Evolutionary conservation across 2,113 vertebrate species (phyloP).

Genomic region (Apistogramma diplotaenia): DNA sequence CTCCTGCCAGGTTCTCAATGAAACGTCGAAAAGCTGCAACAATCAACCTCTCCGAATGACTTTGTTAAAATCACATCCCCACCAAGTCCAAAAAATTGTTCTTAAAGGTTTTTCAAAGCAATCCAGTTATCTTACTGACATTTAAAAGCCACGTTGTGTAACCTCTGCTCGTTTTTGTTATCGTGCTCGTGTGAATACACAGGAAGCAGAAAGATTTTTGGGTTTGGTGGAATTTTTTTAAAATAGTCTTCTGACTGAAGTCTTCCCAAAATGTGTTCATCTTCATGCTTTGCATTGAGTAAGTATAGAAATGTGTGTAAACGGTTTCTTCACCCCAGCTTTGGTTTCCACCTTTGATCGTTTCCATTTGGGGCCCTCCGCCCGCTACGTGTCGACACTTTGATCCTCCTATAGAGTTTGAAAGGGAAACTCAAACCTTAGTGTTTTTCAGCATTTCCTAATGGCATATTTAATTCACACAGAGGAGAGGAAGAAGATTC

Average conservation of each 20-base stretch:
- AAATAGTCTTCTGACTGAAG: not conserved
- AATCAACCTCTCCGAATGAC: too few species aligned
- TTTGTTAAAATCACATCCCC: too few species aligned
- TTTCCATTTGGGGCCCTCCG: not conserved
- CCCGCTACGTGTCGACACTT: not conserved
- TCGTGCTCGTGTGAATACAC: not conserved
- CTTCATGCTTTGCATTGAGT: not conserved
- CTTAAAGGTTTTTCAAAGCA: not conserved
- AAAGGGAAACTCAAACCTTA: not conserved
- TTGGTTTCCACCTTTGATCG: constrained; percentile 9
- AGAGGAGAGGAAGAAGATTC: not conserved
- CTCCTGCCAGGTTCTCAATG: too few species aligned
- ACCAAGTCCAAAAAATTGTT: too few species aligned
- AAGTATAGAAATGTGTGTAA: not conserved
- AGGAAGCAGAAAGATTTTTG: too few species aligned
- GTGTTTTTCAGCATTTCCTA: not conserved
- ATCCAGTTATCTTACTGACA: not conserved
- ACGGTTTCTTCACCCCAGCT: not conserved
- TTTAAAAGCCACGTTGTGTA: not conserved
- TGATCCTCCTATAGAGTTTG: not conserved
- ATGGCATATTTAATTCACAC: not conserved
- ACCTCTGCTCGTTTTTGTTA: not conserved
- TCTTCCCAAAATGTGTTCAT: not conserved
- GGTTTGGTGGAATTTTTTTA: too few species aligned
- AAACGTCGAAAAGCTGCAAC: too few species aligned